A percentile compares a stretch with the other conserved stretches of the same genome.
phyloP scores from a whole-genome alignment of 1,140 invertebrate species.

The Dinoponera quadriceps region DNA sequence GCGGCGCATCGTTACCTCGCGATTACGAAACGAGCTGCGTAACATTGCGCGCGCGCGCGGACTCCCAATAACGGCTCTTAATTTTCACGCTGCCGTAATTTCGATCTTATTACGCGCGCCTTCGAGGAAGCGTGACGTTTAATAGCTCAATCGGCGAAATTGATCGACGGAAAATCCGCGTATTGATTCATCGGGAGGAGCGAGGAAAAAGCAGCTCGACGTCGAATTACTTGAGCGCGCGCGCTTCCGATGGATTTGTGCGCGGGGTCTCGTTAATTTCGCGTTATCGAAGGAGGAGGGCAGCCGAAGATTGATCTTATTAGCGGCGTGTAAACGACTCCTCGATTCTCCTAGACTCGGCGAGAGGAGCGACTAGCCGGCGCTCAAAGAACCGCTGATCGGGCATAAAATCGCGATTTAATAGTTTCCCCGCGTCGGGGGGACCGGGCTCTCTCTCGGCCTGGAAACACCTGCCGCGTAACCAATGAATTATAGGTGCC shows the following conservation, averaged over 20 bases:
- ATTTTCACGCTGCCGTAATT: not conserved
- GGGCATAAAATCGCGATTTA: slow-evolving; percentile 78
- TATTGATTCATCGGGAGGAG: not conserved
- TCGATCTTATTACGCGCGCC: not conserved
- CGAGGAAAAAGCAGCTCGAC: not conserved
- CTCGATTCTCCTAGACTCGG: slow-evolving; percentile 25
- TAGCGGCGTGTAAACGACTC: slow-evolving; percentile 49
- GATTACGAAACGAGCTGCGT: slow-evolving; percentile 31
- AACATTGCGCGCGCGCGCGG: not conserved
- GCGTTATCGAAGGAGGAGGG: slow-evolving; percentile 18
- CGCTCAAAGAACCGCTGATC: slow-evolving; percentile 62
- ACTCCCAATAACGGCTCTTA: slow-evolving; percentile 5
- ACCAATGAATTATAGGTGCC: slow-evolving; percentile 72
- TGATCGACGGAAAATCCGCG: not conserved
- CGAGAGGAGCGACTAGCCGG: slow-evolving; percentile 12
- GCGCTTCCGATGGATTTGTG: not conserved
- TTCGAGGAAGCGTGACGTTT: not conserved
- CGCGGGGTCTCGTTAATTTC: slow-evolving; percentile 43
- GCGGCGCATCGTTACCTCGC: slow-evolving; percentile 10
- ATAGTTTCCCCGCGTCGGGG: slow-evolving; percentile 69
- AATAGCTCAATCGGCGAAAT: slow-evolving; percentile 14
- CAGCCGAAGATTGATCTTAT: slow-evolving; percentile 39
- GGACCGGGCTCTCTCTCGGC: slow-evolving; percentile 12
- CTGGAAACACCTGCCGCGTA: slow-evolving; percentile 72
- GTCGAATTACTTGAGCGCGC: slow-evolving; percentile 2